Percentiles rank a stretch among this genome's conserved stretches.
Evolutionary conservation across 92 coral and sea anemone species (phyloP).

Genomic region (Porites evermanni): DNA sequence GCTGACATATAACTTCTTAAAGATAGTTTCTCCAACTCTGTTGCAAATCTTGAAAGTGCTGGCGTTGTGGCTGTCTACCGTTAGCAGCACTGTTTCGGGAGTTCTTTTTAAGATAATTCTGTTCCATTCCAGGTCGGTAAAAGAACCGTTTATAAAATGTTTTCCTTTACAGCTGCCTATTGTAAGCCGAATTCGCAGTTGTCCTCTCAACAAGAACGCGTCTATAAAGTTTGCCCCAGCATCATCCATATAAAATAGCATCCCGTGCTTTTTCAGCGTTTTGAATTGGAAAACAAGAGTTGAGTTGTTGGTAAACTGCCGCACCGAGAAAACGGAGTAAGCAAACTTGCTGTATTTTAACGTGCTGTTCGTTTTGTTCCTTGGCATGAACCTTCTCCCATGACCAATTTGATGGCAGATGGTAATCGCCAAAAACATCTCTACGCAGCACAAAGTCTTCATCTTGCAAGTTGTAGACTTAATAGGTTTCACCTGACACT

Average conservation of each 20-base stretch:
- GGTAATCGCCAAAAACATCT: constrained; percentile 34
- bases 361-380: constrained; percentile 35
- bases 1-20: constrained; percentile 39
- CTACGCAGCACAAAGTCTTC: constrained; percentile 7
- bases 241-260: constrained; percentile 89
- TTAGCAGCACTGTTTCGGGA: constrained; percentile 41
- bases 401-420: constrained; percentile 36
- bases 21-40: constrained; percentile 15
- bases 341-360: constrained; percentile 42
- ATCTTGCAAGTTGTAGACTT: background rate
- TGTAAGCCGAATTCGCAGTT: constrained; percentile 61
- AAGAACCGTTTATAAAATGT: constrained; percentile 71
- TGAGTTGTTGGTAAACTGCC: constrained; percentile 48
- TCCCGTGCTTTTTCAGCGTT: constrained; percentile 72
- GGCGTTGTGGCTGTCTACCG: constrained; percentile 50
- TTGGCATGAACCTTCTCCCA: background rate
- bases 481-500: background rate
- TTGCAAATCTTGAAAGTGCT: constrained; percentile 9
- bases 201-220: constrained; percentile 74
- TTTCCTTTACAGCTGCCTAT: constrained; percentile 61
- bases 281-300: constrained; percentile 76
- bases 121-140: constrained; percentile 84
- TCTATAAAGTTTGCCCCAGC: constrained; percentile 74
- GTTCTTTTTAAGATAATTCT: constrained; percentile 63
- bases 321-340: constrained; percentile 52